Evolutionary conservation across 2,113 vertebrate species (phyloP).

Genomic region (Leiothrix lutea): DNA sequence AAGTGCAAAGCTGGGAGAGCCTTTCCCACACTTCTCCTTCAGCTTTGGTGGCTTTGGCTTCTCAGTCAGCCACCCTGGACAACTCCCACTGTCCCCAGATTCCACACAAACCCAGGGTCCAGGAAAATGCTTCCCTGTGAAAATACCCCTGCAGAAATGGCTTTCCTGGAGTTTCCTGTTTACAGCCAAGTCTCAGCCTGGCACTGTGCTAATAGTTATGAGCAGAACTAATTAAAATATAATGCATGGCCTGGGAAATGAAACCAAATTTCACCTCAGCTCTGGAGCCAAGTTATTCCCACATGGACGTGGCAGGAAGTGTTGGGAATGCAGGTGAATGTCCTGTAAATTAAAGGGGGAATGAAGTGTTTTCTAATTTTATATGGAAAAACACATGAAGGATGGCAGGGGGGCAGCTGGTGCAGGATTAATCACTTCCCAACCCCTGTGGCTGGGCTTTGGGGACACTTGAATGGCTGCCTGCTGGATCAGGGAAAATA

Average conservation of each 20-base stretch:
- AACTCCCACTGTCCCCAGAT: not conserved
- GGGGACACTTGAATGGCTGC: not conserved
- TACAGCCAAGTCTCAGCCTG: not conserved
- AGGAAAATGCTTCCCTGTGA: not conserved
- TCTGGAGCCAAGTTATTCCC: not conserved
- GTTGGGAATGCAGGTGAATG: slow-evolving; percentile 20
- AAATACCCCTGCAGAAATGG: not conserved
- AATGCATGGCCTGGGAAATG: not conserved
- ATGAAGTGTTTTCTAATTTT: slow-evolving; percentile 39
- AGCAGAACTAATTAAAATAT: slow-evolving; percentile 47
- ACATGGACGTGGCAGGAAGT: not conserved
- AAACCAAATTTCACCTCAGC: not conserved
- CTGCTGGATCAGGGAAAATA: not conserved
- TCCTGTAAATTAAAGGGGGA: slow-evolving; percentile 16
- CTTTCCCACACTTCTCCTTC: not conserved
- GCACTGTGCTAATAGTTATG: not conserved
- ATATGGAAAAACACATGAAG: not conserved
- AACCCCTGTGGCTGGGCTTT: not conserved
- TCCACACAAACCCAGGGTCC: not conserved
- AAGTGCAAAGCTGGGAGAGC: not conserved
- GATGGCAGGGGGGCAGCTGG: not conserved
- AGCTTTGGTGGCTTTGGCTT: not conserved
- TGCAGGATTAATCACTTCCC: slow-evolving; percentile 21
- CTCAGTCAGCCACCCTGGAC: rapidly evolving
- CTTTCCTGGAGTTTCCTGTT: not conserved